phyloP scores from a whole-genome alignment of 2,888 invertebrate species.

The Horisme vitalbata region DNA sequence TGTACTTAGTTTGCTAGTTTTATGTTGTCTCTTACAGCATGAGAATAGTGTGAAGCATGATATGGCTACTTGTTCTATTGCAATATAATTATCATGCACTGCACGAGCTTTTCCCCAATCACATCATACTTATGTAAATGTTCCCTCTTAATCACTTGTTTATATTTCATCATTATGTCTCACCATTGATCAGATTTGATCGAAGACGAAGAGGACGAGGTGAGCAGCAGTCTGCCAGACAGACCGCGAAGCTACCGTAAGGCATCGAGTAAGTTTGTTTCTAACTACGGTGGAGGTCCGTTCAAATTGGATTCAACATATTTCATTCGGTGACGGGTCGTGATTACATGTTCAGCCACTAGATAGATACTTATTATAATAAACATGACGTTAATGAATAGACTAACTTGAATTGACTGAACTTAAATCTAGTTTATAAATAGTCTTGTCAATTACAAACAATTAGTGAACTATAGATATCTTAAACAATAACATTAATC shows the following conservation, averaged over 20 bases:
- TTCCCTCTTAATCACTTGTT: conserved; percentile 44
- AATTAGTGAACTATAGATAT: conserved; percentile 8
- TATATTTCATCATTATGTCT: conserved; percentile 37
- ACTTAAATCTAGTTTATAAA: conserved; percentile 15
- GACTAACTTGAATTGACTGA: conserved; percentile 19
- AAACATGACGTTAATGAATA: conserved; percentile 6
- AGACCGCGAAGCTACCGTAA: conserved; percentile 75
- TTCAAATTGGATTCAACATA: conserved; percentile 7
- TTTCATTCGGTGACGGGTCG: conserved; percentile 30
- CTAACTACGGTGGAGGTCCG: conserved; percentile 28
- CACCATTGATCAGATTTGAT: conserved; percentile 76
- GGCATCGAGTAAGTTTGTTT: conserved; percentile 81
- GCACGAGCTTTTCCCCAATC: conserved; percentile 37
- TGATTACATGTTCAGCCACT: conserved; percentile 26
- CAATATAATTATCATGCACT: conserved; percentile 24
- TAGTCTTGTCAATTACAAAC: conserved; percentile 5
- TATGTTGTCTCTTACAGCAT: conserved; percentile 47
- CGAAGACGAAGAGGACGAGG: conserved; percentile 83
- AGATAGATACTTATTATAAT: conserved; percentile 17
- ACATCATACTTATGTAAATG: conserved; percentile 44
- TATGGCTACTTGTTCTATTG: conserved; percentile 41
- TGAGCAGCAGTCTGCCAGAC: conserved; percentile 72
- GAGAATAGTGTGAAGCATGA: conserved; percentile 55
- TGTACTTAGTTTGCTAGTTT: background rate
- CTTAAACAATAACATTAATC: conserved; percentile 20